Base-by-base conservation (phyloP, 2,888 invertebrate genomes). In the Tiliacea aurago region DNA sequence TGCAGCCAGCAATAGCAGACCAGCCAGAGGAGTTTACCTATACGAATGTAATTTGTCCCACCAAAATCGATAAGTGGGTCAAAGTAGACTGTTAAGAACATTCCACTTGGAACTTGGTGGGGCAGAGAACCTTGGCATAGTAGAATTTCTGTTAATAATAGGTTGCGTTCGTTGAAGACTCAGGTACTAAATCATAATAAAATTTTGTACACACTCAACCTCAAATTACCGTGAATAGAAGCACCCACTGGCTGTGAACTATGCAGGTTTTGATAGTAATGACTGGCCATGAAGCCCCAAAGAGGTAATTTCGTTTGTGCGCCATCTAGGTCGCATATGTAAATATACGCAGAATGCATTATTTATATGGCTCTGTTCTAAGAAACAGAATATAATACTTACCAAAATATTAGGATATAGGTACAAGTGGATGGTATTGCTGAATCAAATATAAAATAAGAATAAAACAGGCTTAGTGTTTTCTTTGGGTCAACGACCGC, bases 251-350 rank as follows among this genome's bases (percentile, higher is more conserved):
- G 37, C 13, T 53, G 61, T 9, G 47, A 15, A 41, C 37, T n/a
- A 47, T 63, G 49, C 9, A 59, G 4, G 76, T 47, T 81, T 56
- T 43, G n/a, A 56, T 47, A 61, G n/a, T 49, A 56, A 49, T 20
- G 53, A 33, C 20, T 53, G 76, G 49, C 70, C 72, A 43, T 83
- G 55, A 77, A 64, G 45, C 5, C 23, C 5, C 20, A 53, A 62
- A 80, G 66, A 70, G 66, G 41, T 80, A 65, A 76, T 68, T 76
- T 43, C 37, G 51, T 53, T 55, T 65, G 51, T 53, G 53, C 2
- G 13, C 15, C 15, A 83, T 61, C 55, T 83, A 70, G 55, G 83
- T 65, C 47, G 41, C 59, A 7, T n/a, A n/a, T 23, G 55, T 58
- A 33, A 45, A n/a, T 20, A 20, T 37, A 41, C 18, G 9, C 15